Evolutionary conservation across 2,888 invertebrate species (phyloP), one percentile per base, ranked within the genome.

Genomic region (Plebejus argus): DNA sequence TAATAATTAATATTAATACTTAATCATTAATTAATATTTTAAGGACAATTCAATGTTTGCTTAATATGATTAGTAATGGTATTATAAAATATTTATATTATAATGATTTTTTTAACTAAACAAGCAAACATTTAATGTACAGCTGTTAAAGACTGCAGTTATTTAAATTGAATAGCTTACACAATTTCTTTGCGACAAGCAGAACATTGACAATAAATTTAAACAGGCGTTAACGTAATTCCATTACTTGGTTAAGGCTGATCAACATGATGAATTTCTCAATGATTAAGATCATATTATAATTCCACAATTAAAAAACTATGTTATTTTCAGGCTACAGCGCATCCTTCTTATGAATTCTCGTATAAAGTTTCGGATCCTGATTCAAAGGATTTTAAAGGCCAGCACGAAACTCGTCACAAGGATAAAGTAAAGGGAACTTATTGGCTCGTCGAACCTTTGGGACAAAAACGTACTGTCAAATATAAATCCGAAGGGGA

Each of bases 381-480:
- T 4, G 94, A 95, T 83, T 95, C 95, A 10, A 95, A 95, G 20
- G 95, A 95, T 89, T 90, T 94, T 84, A 95, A 95, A 88, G 92
- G 94, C 70, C 95, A 95, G 84, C 86, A 91, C 58, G 95, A 95
- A 87, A 87, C 88, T 81, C 91, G 94, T 58, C 91, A 95, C 84
- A 96, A 96, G 5, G 95, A 95, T 85, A 91, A 90, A 77, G 96
- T 96, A 79, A 94, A 91, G 83, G 96, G 96, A 56, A 91, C 94
- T 79, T 96, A 96, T 89, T 93, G 94, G 79, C 91, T 95, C 53
- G 93, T 95, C 80, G 95, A 95, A 83, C 95, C 95, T 76, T 95
- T 94, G 79, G 95, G 95, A 85, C 78, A 81, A 76, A 80, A 82
- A 76, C 93, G 95, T 82, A 93, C 93, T 81, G 95, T 95, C 78